Base-by-base conservation (phyloP, 2,113 vertebrate species). In the Hirundichthys speculiger region DNA sequence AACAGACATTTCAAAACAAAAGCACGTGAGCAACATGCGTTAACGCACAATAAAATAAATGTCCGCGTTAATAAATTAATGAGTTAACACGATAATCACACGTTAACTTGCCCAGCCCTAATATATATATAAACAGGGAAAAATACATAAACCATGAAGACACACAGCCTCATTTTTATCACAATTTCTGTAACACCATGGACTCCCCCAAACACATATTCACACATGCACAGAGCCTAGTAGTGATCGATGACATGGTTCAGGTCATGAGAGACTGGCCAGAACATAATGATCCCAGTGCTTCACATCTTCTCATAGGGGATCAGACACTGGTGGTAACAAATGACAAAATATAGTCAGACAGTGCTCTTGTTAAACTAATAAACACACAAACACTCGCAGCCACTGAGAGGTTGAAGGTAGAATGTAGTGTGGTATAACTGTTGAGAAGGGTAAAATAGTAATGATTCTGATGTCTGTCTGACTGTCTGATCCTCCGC, bases 201-300 rank as follows among this genome's bases (percentile, higher is more conserved):
- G n/a, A n/a, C n/a, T 27, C 27, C 27, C 49, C 41, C 22, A 43
- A 24, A 59, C 27, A 52, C 10, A 25, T 14, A 30, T 51, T 40
- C 38, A 40, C 25, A 27, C 45, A 39, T 19, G n/a, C 5, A 64
- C 0, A 34, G n/a, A 60, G 53, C 68, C 22, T 4, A 34, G 27
- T 34, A 40, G 68, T 83, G 76, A 85, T 64, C 84, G 65, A 86
- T 76, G 70, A 82, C 77, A 83, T 53, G 52, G 64, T 71, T 85
- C 56, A 78, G 70, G 53, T 75, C 73, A 81, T 51, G 65, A 30
- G 60, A 65, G 75, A 83, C 54, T 57, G 68, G 51, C 64, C 16
- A 1, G 68, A 66, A 83, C 18, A 6, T n/a, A n/a, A n/a, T n/a
- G n/a, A n/a, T n/a, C n/a, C n/a, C n/a, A n/a, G n/a, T n/a, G n/a